Evolutionary conservation across 2,888 invertebrate species (phyloP).

Genomic region (Stenichneumon culpator): DNA sequence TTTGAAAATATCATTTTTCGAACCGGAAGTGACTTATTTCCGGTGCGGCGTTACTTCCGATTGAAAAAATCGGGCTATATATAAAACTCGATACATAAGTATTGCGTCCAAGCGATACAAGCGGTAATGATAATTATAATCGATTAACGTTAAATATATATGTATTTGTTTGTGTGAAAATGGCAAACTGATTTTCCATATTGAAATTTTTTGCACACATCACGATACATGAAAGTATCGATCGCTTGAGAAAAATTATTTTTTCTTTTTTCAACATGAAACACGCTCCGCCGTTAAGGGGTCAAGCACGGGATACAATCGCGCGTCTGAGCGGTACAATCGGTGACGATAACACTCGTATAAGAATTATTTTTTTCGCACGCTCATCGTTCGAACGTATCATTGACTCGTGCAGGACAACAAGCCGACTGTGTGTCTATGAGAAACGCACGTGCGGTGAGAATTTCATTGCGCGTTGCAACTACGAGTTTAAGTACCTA

Average conservation of each 20-base stretch:
- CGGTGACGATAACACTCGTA: background rate
- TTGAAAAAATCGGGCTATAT: background rate
- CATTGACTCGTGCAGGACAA: conserved; percentile 26
- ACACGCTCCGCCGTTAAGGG: background rate
- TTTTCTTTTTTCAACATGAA: background rate
- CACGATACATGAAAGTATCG: background rate
- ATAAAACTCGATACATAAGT: background rate
- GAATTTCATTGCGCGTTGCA: conserved; percentile 1
- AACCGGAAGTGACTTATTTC: too few species aligned
- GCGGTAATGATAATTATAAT: background rate
- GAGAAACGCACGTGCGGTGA: conserved; percentile 25
- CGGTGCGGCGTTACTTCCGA: too few species aligned
- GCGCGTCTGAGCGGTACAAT: background rate
- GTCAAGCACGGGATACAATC: background rate
- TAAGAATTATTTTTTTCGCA: conserved; percentile 35
- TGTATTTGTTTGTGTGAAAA: background rate
- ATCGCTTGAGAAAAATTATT: background rate
- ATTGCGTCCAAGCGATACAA: background rate
- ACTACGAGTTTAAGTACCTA: background rate
- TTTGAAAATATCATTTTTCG: too few species aligned
- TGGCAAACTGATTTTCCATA: background rate
- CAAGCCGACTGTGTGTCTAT: background rate
- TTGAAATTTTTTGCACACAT: background rate
- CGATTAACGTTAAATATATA: background rate
- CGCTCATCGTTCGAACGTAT: conserved; percentile 27